A percentile compares a stretch with the other conserved stretches of the same genome.
phyloP scores from a whole-genome alignment of 2,888 invertebrate genomes.

The Cataglyphis altisquamis region DNA sequence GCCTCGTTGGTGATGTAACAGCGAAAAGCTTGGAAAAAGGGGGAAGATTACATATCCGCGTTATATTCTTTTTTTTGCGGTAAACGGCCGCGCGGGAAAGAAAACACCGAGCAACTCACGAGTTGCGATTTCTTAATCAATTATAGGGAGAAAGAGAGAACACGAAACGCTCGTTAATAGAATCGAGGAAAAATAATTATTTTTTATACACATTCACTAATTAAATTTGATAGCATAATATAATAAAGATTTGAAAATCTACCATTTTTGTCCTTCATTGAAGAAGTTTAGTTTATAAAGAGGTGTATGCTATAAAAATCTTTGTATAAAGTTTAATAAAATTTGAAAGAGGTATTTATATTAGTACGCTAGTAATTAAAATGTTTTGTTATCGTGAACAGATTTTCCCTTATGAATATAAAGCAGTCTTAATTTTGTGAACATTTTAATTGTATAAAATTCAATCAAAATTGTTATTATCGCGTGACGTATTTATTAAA shows the following conservation, averaged over 20 bases:
- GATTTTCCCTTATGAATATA: background rate
- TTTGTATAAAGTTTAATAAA: background rate
- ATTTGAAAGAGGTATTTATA: background rate
- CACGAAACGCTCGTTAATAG: background rate
- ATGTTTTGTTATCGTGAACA: background rate
- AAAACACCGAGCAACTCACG: background rate
- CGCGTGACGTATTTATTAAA: background rate
- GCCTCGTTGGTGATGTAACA: constrained; percentile 28
- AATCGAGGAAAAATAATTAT: background rate
- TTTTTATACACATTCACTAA: background rate
- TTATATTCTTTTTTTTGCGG: constrained; percentile 29
- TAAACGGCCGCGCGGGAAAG: constrained; percentile 33
- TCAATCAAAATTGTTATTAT: background rate
- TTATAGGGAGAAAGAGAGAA: background rate
- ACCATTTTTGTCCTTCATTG: background rate
- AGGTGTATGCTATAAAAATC: background rate
- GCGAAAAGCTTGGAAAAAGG: constrained; percentile 38
- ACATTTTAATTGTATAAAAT: background rate
- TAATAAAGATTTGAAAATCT: background rate
- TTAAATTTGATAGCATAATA: background rate
- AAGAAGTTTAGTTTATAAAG: background rate
- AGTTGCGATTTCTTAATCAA: background rate
- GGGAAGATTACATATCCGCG: background rate
- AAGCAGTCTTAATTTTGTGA: background rate
- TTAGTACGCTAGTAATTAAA: background rate